These are phyloP conservation scores for Patiria pectinifera DNA, from an alignment of 53 echinoderm and acorn worm genomes.

Conservation along the genomic window DNA sequence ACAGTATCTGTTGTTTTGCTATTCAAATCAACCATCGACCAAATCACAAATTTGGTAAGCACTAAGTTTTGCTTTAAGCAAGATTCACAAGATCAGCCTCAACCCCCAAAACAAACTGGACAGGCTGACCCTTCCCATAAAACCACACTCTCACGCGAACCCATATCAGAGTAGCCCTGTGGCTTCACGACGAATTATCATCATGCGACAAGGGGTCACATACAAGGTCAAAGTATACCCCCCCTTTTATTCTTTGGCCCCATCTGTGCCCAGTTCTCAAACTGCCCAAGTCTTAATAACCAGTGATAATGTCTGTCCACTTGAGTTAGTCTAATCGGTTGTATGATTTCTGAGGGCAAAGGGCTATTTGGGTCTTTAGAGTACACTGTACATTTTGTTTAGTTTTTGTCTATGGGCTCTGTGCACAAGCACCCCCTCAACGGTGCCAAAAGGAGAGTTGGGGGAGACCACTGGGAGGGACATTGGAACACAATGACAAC, in stretches of 20 bases:
- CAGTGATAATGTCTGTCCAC: background rate
- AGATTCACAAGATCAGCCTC: background rate
- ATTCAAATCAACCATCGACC: too few relatives aligned
- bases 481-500: too few relatives aligned
- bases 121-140: background rate
- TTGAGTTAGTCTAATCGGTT: background rate
- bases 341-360: too few relatives aligned
- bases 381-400: background rate
- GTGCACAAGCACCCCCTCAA: too few relatives aligned
- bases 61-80: background rate
- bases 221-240: background rate
- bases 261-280: constrained; percentile 37
- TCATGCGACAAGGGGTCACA: background rate
- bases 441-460: too few relatives aligned
- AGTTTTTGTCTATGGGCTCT: background rate
- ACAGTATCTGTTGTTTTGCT: too few relatives aligned
- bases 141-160: constrained; percentile 55
- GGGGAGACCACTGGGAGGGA: too few relatives aligned
- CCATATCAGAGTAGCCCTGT: background rate
- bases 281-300: background rate
- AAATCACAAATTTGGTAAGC: background rate
- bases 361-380: too few relatives aligned
- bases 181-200: constrained; percentile 14
- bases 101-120: constrained; percentile 22
- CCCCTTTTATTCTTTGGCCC: background rate